These are phyloP conservation scores for Urocyon cinereoargenteus DNA, from an alignment of 2,797 vertebrate species.

Conservation along the genomic window DNA sequence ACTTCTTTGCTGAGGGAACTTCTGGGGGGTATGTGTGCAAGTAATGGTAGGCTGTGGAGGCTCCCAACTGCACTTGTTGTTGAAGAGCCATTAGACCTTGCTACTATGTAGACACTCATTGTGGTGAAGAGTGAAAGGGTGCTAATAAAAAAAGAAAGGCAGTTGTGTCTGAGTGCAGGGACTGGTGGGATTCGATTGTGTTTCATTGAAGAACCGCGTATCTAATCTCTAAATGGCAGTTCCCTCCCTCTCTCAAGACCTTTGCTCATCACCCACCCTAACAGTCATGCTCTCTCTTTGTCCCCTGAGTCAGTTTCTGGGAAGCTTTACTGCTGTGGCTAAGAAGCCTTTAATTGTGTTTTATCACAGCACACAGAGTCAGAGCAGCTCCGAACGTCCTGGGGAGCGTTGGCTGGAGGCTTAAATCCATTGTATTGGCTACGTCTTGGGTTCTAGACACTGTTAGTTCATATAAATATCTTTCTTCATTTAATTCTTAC, in stretches of 20 bases:
- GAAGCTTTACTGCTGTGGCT: background rate
- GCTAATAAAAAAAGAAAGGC: background rate
- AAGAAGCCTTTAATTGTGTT: background rate
- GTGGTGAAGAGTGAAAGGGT: background rate
- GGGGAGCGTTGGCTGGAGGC: background rate
- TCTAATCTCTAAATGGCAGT: background rate
- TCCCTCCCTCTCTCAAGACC: background rate
- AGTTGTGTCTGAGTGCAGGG: background rate
- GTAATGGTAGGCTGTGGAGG: background rate
- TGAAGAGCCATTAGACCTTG: background rate
- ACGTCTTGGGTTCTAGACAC: background rate
- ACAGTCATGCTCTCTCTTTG: background rate
- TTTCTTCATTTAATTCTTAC: background rate
- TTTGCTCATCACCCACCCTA: background rate
- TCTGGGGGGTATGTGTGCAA: background rate
- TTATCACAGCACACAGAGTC: background rate
- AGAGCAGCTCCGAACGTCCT: rapidly evolving
- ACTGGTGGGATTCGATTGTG: background rate
- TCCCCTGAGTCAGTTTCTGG: background rate
- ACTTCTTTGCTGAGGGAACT: background rate
- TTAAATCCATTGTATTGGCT: background rate
- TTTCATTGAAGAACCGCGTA: background rate
- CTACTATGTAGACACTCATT: background rate
- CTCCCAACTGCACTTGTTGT: background rate
- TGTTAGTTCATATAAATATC: background rate